Conservation (phyloP, 30 jellyfish, hydroid and myxozoan species). For the Aurelia aurita complex sp. Pacific region DNA sequence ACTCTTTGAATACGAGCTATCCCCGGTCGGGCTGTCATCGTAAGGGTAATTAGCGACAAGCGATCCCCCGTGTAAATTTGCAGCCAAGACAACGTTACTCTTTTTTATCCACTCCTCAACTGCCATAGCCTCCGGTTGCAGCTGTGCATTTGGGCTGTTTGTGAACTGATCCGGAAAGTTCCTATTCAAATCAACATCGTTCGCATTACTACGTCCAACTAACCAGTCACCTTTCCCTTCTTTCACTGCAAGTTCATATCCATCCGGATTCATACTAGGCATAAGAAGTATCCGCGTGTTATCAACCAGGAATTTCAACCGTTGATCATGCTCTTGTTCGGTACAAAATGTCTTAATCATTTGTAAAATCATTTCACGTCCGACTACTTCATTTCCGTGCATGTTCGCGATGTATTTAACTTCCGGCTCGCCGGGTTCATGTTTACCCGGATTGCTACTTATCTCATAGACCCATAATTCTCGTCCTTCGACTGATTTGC, state of each 20-base stretch:
- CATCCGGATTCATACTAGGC: conserved; percentile 99
- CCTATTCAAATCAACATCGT: conserved; percentile 83
- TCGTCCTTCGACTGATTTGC: conserved; percentile 91
- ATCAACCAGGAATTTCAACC: conserved; percentile 74
- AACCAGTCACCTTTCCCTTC: conserved; percentile 96
- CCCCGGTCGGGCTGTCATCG: conserved; percentile 80
- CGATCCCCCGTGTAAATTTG: conserved; percentile 99
- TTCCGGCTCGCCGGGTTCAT: conserved; percentile 96
- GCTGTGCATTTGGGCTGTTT: conserved; percentile 45
- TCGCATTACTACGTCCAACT: conserved; percentile 90
- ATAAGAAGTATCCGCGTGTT: conserved; percentile 92
- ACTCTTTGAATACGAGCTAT: conserved; percentile 71
- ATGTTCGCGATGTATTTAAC: conserved; percentile 88
- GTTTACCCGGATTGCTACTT: conserved; percentile 88
- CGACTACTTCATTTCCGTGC: conserved; percentile 99
- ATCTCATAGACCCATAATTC: conserved; percentile 89
- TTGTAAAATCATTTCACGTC: conserved; percentile 86
- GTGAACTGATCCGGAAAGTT: conserved; percentile 96
- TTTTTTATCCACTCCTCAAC: conserved; percentile 79
- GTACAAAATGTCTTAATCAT: conserved; percentile 60
- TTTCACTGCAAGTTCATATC: conserved; percentile 85
- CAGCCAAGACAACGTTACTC: conserved; percentile 81
- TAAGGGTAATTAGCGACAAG: conserved; percentile 96
- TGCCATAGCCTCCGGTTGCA: conserved; percentile 89
- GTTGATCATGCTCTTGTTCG: conserved; percentile 60